These are phyloP conservation scores for Nasonia longicornis DNA, from an alignment of 1,140 invertebrate species.

Conservation along the genomic window DNA sequence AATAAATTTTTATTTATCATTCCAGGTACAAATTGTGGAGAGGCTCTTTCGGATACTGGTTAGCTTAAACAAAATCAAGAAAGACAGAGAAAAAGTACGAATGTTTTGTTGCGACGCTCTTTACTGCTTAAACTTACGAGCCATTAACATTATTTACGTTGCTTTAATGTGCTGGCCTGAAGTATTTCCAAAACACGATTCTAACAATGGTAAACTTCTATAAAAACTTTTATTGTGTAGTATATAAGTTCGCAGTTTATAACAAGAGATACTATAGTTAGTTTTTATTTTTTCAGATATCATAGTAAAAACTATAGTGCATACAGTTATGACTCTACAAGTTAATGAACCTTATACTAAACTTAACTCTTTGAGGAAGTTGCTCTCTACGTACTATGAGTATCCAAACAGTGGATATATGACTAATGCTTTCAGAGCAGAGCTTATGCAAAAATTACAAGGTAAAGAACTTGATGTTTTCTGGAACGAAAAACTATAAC, in stretches of 20 bases:
- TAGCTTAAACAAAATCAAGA: conserved; percentile 58
- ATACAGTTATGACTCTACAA: conserved; percentile 49
- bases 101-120: conserved; percentile 63
- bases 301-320: conserved; percentile 57
- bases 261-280: conserved; percentile 35
- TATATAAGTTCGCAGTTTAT: conserved; percentile 37
- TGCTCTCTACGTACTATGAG: conserved; percentile 54
- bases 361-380: conserved; percentile 50
- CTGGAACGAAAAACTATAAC: background rate
- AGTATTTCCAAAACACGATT: conserved; percentile 58
- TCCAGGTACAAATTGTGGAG: conserved; percentile 52
- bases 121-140: conserved; percentile 57
- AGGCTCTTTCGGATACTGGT: conserved; percentile 56
- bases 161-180: conserved; percentile 62
- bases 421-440: conserved; percentile 41
- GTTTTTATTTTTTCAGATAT: conserved; percentile 53
- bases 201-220: conserved; percentile 50
- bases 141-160: conserved; percentile 53
- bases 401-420: conserved; percentile 51
- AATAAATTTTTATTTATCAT: conserved; percentile 41
- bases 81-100: conserved; percentile 61
- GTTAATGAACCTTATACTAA: conserved; percentile 40
- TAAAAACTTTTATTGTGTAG: conserved; percentile 43
- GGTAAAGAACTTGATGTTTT: conserved; percentile 48
- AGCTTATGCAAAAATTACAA: conserved; percentile 52